phyloP scores from a whole-genome alignment of 2,888 invertebrate species.

The Conchocele bisecta region DNA sequence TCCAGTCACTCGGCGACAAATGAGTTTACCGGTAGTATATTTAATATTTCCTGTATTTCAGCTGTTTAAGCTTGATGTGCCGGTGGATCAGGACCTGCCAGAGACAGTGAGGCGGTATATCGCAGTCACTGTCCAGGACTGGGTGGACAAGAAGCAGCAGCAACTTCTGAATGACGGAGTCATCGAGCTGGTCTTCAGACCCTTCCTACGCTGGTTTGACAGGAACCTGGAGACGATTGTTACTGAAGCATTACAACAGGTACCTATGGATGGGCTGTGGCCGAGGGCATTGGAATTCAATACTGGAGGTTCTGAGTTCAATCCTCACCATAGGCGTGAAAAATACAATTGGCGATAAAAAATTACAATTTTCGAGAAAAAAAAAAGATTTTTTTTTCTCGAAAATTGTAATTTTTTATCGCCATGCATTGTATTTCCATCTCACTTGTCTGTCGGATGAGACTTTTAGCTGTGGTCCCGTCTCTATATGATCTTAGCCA shows the following conservation, averaged over 20 bases:
- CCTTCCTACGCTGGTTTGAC: constrained; percentile 82
- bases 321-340: too few relatives aligned
- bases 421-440: too few relatives aligned
- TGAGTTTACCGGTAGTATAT: not conserved
- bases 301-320: too few relatives aligned
- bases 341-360: too few relatives aligned
- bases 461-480: too few relatives aligned
- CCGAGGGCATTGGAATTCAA: too few relatives aligned
- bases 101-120: constrained; percentile 77
- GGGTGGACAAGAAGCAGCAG: constrained; percentile 65
- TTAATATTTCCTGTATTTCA: constrained; percentile 47
- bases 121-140: constrained; percentile 67
- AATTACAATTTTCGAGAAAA: not conserved
- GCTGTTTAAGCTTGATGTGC: constrained; percentile 67
- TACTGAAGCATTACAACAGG: constrained; percentile 81
- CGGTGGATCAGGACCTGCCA: constrained; percentile 74
- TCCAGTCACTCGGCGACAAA: too few relatives aligned
- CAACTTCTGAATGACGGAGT: constrained; percentile 57
- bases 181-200: constrained; percentile 79
- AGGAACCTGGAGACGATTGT: constrained; percentile 80
- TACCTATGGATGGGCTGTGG: too few relatives aligned
- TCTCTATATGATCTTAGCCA: too few relatives aligned
- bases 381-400: not conserved
- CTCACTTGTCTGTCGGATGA: too few relatives aligned
- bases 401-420: too few relatives aligned